These are phyloP conservation scores for Pseudopodoces humilis DNA, from an alignment of 2,113 vertebrate genomes.

Conservation along the genomic window DNA sequence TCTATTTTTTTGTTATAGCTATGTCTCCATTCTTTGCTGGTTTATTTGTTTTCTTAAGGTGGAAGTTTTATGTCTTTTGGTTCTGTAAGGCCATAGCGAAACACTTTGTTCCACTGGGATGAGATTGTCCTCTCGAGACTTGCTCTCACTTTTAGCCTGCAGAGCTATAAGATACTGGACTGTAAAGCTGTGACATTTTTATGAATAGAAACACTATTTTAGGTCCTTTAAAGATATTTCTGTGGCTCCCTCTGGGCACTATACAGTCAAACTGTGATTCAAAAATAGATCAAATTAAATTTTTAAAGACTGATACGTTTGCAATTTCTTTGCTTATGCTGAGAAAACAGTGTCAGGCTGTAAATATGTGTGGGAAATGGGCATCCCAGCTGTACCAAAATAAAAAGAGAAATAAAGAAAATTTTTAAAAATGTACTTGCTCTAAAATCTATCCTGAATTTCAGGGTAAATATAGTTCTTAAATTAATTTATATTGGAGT, in stretches of 20 bases:
- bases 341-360: not conserved
- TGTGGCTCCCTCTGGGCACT: not conserved
- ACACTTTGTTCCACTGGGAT: not conserved
- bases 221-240: not conserved
- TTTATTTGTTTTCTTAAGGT: not conserved
- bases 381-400: not conserved
- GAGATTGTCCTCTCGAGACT: not conserved
- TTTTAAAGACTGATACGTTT: not conserved
- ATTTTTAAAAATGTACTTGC: not conserved
- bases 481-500: not conserved
- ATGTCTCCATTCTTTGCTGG: not conserved
- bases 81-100: not conserved
- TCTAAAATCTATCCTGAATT: not conserved
- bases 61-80: not conserved
- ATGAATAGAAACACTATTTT: slow-evolving; percentile 54
- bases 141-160: not conserved
- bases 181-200: slow-evolving; percentile 34
- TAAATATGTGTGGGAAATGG: not conserved
- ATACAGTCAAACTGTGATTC: not conserved
- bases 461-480: not conserved
- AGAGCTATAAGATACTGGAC: not conserved
- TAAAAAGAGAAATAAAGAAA: not conserved
- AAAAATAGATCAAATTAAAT: slow-evolving; percentile 1
- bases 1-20: not conserved
- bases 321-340: not conserved